A percentile compares a stretch with the other conserved stretches of the same genome.
Conservation (phyloP, 2,888 invertebrate species). For the Polydesmus complanatus region DNA sequence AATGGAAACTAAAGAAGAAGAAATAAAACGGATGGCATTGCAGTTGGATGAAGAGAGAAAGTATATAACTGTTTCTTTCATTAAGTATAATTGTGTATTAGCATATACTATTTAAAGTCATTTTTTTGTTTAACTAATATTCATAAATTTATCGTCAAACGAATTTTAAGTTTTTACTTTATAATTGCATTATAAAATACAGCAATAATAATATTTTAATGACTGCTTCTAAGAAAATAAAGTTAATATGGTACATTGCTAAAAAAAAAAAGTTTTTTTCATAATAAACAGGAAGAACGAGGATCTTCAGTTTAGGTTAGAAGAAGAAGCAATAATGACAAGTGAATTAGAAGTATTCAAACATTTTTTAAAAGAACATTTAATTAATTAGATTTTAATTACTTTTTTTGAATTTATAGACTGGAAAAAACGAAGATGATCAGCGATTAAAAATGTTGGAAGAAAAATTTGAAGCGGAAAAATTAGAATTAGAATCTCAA, state of each 20-base stretch:
- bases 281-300: constrained; percentile 51
- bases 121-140: background rate
- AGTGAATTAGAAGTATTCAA: constrained; percentile 67
- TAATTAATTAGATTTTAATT: too few relatives aligned
- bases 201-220: too few relatives aligned
- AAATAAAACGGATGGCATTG: constrained; percentile 27
- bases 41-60: constrained; percentile 34
- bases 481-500: constrained; percentile 35
- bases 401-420: constrained; percentile 4
- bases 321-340: constrained; percentile 79
- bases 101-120: background rate
- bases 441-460: constrained; percentile 39
- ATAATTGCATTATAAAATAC: too few relatives aligned
- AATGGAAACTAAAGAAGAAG: constrained; percentile 30
- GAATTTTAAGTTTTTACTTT: too few relatives aligned
- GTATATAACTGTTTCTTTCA: too few relatives aligned
- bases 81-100: background rate
- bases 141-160: too few relatives aligned
- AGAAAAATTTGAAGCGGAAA: constrained; percentile 33
- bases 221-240: too few relatives aligned
- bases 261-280: background rate
- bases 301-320: constrained; percentile 76
- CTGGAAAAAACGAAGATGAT: constrained; percentile 12
- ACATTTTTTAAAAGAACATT: too few relatives aligned
- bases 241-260: too few relatives aligned